Base-by-base conservation (phyloP, 2,113 vertebrate genomes). In the Gila orcuttii region DNA sequence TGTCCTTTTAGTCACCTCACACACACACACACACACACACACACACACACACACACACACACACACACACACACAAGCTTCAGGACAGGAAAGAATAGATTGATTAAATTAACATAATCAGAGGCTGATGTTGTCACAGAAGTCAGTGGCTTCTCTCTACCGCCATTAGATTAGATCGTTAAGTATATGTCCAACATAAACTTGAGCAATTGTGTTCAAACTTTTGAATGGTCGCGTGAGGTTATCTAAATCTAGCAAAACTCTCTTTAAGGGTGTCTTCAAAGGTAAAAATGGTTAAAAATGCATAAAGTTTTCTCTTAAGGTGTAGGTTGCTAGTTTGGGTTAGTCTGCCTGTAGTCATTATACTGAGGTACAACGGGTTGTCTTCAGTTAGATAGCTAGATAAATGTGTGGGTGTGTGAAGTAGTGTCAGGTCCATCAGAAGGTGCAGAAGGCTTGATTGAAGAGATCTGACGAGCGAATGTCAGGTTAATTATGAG, bases 61-160 rank as follows among this genome's bases (percentile, higher is more conserved):
- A 36, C 86, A 6, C 57, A 59, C 57, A 60, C 42, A 85, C 55
- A 73, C 85, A 80, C 36, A 31, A 17, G 28, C 91, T 90, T 77
- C 69, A 66, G 91, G 93, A 84, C 91, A 94, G 93, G 93, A 93
- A 93, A 92, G 92, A 90, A 90, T 91, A 89, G 90, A 92, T 91
- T 94, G 94, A 95, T 94, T 95, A 90, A 94, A 94, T 95, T 94
- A 94, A 89, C 90, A 93, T 95, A 93, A 95, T 94, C 89, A 89
- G 88, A 93, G 93, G 93, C 93, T 93, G 93, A 93, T 95, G 93
- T 93, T 94, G 92, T 93, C 92, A 93, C 89, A 87, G 88, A 55
- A 55, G 50, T 77, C 75, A 52, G 3, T 52, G 15, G 25, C 50
- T 52, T 77, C 3, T 19, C 17, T 77, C 68, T 23, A 12, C 15